These are phyloP conservation scores for Gorsachius goisagi DNA, from an alignment of 2,113 vertebrate species.

Conservation along the genomic window DNA sequence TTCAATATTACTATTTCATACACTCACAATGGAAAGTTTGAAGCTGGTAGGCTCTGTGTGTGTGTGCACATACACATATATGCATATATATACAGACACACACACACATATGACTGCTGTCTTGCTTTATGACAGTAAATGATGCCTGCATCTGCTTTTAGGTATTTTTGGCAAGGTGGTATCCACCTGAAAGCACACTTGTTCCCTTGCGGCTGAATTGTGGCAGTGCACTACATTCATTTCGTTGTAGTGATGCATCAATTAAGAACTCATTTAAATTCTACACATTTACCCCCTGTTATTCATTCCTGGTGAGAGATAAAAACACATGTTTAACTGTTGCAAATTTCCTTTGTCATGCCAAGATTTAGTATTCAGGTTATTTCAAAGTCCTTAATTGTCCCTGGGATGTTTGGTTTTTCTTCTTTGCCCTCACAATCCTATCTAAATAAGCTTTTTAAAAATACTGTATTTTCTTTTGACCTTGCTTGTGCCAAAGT, in stretches of 20 bases:
- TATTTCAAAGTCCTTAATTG: neutral
- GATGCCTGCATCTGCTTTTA: neutral
- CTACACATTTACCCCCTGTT: neutral
- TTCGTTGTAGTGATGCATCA: neutral
- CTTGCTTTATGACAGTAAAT: neutral
- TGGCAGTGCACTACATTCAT: neutral
- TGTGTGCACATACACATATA: neutral
- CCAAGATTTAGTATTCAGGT: neutral
- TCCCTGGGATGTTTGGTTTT: neutral
- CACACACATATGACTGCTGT: neutral
- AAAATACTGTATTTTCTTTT: neutral
- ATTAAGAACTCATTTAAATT: neutral
- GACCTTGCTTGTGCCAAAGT: neutral
- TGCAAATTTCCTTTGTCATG: neutral
- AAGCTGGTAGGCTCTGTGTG: neutral
- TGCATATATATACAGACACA: too few relatives aligned
- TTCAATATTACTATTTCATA: neutral
- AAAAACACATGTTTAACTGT: neutral
- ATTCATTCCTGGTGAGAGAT: neutral
- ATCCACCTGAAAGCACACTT: neutral
- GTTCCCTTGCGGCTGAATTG: neutral
- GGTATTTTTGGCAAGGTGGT: neutral
- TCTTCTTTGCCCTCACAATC: neutral
- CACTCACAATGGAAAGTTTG: neutral
- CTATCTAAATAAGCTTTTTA: neutral